These are phyloP conservation scores for Adrianichthys oophorus DNA, from an alignment of 2,797 vertebrate species.

Conservation along the genomic window DNA sequence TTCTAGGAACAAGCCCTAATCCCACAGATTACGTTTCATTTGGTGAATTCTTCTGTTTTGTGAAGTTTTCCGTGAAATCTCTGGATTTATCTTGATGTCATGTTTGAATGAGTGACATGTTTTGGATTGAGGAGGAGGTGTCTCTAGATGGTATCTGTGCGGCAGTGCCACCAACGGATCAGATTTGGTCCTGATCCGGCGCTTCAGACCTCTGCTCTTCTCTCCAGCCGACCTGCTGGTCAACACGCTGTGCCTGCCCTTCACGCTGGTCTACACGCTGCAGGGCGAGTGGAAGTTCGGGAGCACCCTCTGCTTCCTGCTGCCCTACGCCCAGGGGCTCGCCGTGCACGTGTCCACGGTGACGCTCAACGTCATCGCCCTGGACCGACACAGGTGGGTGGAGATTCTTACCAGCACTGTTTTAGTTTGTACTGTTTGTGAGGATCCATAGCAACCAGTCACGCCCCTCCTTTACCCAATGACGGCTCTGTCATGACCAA, in stretches of 20 bases:
- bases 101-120: neutral
- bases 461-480: too few species aligned
- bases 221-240: conserved; percentile 85
- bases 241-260: conserved; percentile 91
- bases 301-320: conserved; percentile 86
- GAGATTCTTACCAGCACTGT: neutral
- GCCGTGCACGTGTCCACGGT: conserved; percentile 93
- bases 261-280: conserved; percentile 91
- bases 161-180: too few species aligned
- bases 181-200: neutral
- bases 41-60: too few species aligned
- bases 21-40: too few species aligned
- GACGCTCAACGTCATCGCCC: conserved; percentile 91
- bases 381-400: conserved; percentile 83
- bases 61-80: too few species aligned
- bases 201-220: neutral
- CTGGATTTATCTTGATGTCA: neutral
- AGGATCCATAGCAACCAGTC: too few species aligned
- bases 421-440: too few species aligned
- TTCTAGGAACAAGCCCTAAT: too few species aligned
- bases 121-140: too few species aligned
- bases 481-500: too few species aligned
- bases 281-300: conserved; percentile 93
- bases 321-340: conserved; percentile 92
- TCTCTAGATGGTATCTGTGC: neutral